Evolutionary conservation across 2,113 vertebrate genomes (phyloP), one percentile per base, ranked within the genome.

Genomic region (Clarias batrachus): DNA sequence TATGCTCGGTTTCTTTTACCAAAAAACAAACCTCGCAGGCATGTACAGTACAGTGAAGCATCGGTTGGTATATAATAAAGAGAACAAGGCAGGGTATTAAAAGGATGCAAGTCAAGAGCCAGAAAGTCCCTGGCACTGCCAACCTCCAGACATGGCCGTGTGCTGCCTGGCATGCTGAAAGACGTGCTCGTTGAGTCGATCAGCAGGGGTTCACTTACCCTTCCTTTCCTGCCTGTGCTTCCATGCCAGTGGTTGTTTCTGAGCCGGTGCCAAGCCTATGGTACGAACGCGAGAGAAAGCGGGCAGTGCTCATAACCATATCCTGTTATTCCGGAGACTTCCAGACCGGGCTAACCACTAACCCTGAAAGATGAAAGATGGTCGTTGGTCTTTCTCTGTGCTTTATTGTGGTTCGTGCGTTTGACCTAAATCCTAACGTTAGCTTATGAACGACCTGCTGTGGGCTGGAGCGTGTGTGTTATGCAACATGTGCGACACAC

Each of bases 311-410:
- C 87, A 90, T 86, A 85, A 89, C 87, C 90, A 87, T 93, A 93
- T 93, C 92, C 92, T 93, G 90, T 94, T 94, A 91, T 94, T 93
- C 90, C 91, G 88, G 86, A 91, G 90, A 91, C 87, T 87, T 91
- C 89, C 89, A 92, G 91, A 88, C 88, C 83, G 60, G 63, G 90
- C 91, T 88, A 92, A 93, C 92, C 90, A 74, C 89, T 90, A 88
- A 91, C 91, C 90, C 90, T 25, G 68, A 77, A 71, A 92, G 91
- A 92, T 93, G 89, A 95, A 92, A 90, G 89, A 87, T 30, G 33
- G 71, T 54, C 86, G 48, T 78, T 83, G 37, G 33, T 79, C 74
- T 78, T 86, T 82, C 82, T 57, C 81, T 57, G 56, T 86, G 82
- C 70, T 76, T 62, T 81, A 81, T 81, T 81, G 59, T 37, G 57